phyloP scores from a whole-genome alignment of 2,888 invertebrate species.

The Pollenia labialis region DNA sequence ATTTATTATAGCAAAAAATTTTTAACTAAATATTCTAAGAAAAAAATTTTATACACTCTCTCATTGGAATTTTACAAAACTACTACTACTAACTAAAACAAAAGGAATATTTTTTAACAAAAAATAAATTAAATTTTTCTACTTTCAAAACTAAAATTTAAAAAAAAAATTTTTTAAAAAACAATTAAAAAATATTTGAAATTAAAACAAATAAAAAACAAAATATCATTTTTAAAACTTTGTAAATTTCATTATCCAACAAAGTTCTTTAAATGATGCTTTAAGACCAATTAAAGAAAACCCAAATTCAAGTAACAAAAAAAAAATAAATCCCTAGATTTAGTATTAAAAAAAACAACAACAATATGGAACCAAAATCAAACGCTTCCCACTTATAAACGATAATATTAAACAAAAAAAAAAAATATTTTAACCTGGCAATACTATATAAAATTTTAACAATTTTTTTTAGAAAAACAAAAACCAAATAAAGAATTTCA shows the following conservation, averaged over 20 bases:
- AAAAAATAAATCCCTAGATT: constrained; percentile 49
- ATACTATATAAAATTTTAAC: constrained; percentile 74
- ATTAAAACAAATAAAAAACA: constrained; percentile 7
- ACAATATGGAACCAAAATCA: constrained; percentile 83
- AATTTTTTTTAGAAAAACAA: constrained; percentile 68
- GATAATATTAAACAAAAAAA: constrained; percentile 77
- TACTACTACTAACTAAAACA: constrained; percentile 42
- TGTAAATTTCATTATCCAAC: background rate
- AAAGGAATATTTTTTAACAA: constrained; percentile 58
- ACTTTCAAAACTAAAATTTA: constrained; percentile 56
- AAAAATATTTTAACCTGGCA: constrained; percentile 70
- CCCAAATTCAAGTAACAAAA: constrained; percentile 40
- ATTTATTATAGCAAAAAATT: constrained; percentile 71
- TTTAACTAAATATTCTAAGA: constrained; percentile 72
- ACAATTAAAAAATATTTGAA: constrained; percentile 30
- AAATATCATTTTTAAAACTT: constrained; percentile 40
- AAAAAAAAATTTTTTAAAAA: constrained; percentile 17
- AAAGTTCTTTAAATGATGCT: constrained; percentile 57
- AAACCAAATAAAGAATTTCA: constrained; percentile 57
- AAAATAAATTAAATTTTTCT: constrained; percentile 39
- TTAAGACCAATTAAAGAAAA: constrained; percentile 69
- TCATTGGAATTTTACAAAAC: constrained; percentile 72
- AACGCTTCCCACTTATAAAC: constrained; percentile 83
- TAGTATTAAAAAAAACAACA: constrained; percentile 65
- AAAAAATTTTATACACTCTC: constrained; percentile 67